phyloP scores from a whole-genome alignment of 2,113 vertebrate species.

The Egretta garzetta region DNA sequence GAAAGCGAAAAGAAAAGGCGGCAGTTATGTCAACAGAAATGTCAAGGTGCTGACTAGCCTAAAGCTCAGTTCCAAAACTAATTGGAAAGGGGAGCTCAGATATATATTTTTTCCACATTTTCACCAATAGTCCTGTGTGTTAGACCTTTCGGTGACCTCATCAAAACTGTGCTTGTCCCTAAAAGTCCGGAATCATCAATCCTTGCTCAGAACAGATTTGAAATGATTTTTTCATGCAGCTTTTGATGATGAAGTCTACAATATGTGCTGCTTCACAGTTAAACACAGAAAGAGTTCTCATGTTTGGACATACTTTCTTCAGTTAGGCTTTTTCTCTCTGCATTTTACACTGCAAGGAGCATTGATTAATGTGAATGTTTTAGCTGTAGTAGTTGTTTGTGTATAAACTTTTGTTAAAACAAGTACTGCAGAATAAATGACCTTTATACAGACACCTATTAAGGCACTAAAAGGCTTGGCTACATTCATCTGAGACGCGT shows the following conservation, averaged over 20 bases:
- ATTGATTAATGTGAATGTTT: constrained; percentile 79
- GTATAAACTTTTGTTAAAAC: constrained; percentile 85
- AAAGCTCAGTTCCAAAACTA: constrained; percentile 37
- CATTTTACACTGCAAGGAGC: constrained; percentile 55
- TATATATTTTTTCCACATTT: background rate
- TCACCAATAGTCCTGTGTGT: background rate
- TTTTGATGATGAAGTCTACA: constrained; percentile 7
- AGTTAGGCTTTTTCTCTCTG: constrained; percentile 23
- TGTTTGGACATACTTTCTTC: constrained; percentile 20
- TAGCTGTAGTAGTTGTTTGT: constrained; percentile 81
- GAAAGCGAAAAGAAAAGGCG: background rate
- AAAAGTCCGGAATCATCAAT: background rate
- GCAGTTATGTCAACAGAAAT: constrained; percentile 38
- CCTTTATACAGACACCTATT: constrained; percentile 83
- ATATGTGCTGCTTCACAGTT: constrained; percentile 15
- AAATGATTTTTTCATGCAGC: background rate
- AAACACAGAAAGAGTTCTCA: constrained; percentile 24
- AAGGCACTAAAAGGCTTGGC: constrained; percentile 83
- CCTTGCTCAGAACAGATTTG: background rate
- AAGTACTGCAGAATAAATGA: constrained; percentile 79
- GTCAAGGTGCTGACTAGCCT: constrained; percentile 50
- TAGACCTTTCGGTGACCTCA: background rate
- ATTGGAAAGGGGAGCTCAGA: background rate
- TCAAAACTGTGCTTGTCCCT: background rate
- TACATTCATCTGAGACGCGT: constrained; percentile 77